Base-by-base conservation (phyloP, 2,888 invertebrate genomes). In the Drosophila sordidula region DNA sequence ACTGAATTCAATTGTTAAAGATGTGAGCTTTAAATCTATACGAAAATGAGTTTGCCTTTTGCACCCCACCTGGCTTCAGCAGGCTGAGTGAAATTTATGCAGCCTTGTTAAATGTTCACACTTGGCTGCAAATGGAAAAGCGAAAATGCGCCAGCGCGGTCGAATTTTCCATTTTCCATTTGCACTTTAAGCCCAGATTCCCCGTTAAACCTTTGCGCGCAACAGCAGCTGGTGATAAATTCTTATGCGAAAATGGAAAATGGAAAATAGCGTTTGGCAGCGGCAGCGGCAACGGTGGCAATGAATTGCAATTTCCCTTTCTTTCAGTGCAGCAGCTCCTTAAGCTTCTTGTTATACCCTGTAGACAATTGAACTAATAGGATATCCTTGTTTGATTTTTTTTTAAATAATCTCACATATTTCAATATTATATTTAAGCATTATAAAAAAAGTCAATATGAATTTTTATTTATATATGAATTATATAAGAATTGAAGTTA, bases 251-350 rank as follows among this genome's bases (percentile, higher is more conserved):
- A 71, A 72, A 59, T 54, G 66, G 51, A 34, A 42, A 62, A 66
- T 61, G 62, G 56, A 51, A 70, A 67, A 68, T 57, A 45, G 39
- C 72, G 62, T 67, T 72, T 54, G 44, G 41, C 67, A 39, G 59
- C 42, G 38, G 18, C 26, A 26, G 8, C 56, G 16, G 56, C 47
- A 16, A 18, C 45, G 47, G 32, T 32, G 32, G 42, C 76, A 63
- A 76, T 78, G 66, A 69, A 78, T 70, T 78, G 67, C 78, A 74
- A 76, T 76, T 79, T 79, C 66, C 74, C 68, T 79, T 79, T 68
- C 76, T 63, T 50, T 47, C 46, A 59, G 25, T 32, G 45, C 38
- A 32, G 9, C 11, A 45, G 34, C 16, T 41, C 47, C 34, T 38
- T 11, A 47, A 34, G 39, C 54, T 62, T 26, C 62, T 42, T 42